Conservation (phyloP, 2,888 invertebrate genomes). For the Periphyllus acericola region DNA sequence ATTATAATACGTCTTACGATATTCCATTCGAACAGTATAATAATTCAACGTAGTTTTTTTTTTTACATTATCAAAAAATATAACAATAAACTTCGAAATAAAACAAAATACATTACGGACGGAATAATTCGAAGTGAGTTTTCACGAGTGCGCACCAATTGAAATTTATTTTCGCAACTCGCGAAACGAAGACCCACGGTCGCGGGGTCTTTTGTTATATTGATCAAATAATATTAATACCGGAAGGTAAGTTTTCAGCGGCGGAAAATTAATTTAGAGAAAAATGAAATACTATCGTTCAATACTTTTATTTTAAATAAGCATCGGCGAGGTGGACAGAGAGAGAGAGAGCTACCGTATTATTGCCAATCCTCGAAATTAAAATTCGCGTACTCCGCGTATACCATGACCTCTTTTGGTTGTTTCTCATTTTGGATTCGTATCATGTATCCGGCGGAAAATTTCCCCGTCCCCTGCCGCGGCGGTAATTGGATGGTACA, state of each 20-base stretch:
- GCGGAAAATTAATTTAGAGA: constrained; percentile 15
- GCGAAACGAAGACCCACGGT: background rate
- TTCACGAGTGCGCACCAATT: constrained; percentile 20
- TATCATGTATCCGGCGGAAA: background rate
- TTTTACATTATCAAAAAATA: background rate
- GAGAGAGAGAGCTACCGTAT: background rate
- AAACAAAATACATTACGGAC: constrained; percentile 20
- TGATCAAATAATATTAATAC: constrained; percentile 42
- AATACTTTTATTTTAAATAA: constrained; percentile 30
- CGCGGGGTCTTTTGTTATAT: constrained; percentile 2
- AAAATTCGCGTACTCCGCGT: constrained; percentile 1
- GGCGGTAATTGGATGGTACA: background rate
- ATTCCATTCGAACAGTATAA: background rate
- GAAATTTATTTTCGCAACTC: constrained; percentile 21
- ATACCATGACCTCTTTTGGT: background rate
- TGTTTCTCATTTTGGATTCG: constrained; percentile 20
- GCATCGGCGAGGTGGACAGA: background rate
- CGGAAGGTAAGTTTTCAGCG: background rate
- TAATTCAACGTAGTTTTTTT: background rate
- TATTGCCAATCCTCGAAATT: constrained; percentile 11
- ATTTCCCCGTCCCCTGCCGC: background rate
- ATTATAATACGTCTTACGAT: background rate
- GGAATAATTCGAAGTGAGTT: constrained; percentile 22
- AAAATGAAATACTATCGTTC: constrained; percentile 2
- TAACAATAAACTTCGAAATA: constrained; percentile 2